A percentile compares a stretch with the other conserved stretches of the same genome.
phyloP scores from a whole-genome alignment of 1,140 invertebrate genomes.

The Papilio polytes region DNA sequence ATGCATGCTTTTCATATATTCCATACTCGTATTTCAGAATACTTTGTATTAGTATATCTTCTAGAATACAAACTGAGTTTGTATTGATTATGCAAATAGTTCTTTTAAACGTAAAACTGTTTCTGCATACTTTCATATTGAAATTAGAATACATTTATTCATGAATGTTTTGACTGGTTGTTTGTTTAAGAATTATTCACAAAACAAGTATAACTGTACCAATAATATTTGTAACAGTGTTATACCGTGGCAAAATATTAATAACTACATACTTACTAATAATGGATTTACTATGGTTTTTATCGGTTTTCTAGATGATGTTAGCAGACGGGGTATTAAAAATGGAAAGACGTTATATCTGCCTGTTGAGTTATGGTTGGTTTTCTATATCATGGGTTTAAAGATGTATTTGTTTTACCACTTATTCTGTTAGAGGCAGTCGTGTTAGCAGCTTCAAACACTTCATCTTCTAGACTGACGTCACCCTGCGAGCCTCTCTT shows the following conservation, averaged over 20 bases:
- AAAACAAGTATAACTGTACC: background rate
- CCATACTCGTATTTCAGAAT: background rate
- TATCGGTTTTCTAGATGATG: background rate
- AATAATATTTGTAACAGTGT: background rate
- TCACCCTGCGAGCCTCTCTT: slow-evolving; percentile 51
- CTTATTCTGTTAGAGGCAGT: slow-evolving; percentile 44
- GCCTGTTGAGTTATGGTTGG: background rate
- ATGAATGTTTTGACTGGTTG: slow-evolving; percentile 16
- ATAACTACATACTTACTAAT: background rate
- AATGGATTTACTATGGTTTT: background rate
- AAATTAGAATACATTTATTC: slow-evolving; percentile 11
- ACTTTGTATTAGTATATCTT: background rate
- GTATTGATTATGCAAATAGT: slow-evolving; percentile 45
- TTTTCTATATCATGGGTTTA: background rate
- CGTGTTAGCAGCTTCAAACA: slow-evolving; percentile 58
- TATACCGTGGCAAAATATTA: background rate
- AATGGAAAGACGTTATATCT: background rate
- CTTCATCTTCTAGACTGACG: slow-evolving; percentile 67
- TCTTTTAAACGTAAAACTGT: slow-evolving; percentile 40
- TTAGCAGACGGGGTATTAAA: background rate
- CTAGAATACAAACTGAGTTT: slow-evolving; percentile 33
- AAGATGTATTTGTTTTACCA: slow-evolving; percentile 42
- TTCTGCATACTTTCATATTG: slow-evolving; percentile 22
- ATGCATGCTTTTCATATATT: background rate
- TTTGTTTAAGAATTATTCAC: background rate